Base-by-base conservation (phyloP, 2,113 vertebrate species). In the Poeciliopsis retropinna region DNA sequence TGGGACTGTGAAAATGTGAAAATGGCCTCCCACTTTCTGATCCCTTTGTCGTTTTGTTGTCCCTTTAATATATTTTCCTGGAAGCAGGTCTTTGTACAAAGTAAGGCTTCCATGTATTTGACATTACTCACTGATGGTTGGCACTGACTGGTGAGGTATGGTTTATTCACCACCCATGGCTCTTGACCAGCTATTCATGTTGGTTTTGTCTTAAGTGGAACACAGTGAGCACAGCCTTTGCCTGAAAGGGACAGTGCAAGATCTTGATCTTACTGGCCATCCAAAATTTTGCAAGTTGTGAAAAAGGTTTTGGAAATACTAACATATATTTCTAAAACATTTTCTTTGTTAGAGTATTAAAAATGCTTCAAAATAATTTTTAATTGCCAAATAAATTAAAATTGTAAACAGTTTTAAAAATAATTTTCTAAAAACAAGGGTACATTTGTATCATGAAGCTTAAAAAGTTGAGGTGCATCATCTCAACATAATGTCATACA, bases 241-340 rank as follows among this genome's bases (percentile, higher is more conserved):
- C 75, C 79, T 75, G 83, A 79, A 88, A 89, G 70, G 15, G 62
- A 77, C n/a, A 28, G 60, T 64, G 44, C 84, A 77, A 82, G 61
- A 30, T 82, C 85, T 70, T 79, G 67, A 80, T 83, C 57, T 70
- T 13, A 72, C 70, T 88, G 80, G 81, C 3, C 13, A 19, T 25
- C 60, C 39, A 88, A 86, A 76, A 27, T 84, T 82, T 75, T 47
- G 17, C 5, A 1, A 15, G 14, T 15, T 41, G 39, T 41, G 39
- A 54, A 51, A 39, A 66, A 66, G 44, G 37, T 67, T 5, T 54
- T 68, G 3, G 22, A 74, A 75, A 57, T 39, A 60, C 44, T 28
- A 80, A 64, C 31, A 75, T 60, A 8, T 67, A 51, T 17, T 65
- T 25, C 51, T 1, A n/a, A 25, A 32, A 64, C 0, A 4, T 64